Base-by-base conservation (phyloP, 1,140 invertebrate genomes). In the Aphidius ervi region DNA sequence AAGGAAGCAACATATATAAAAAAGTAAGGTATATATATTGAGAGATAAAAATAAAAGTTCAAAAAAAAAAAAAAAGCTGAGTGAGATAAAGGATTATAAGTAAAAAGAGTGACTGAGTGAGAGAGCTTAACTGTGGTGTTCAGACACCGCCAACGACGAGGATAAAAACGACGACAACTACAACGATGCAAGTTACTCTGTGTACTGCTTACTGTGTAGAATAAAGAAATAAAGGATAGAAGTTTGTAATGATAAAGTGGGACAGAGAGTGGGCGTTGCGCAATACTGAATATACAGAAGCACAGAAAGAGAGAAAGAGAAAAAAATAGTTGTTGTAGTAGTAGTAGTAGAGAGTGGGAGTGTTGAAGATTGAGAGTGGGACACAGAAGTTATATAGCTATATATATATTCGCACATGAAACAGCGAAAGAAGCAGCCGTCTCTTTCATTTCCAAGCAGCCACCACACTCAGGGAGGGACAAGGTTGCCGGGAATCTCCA, bases 401-500 rank as follows among this genome's bases (percentile, higher is more conserved):
- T 31, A 31, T 31, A 31, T 31, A 31, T 31, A 31, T 31, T 31
- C 4, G 23, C 23, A 31, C 23, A 31, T 31, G 23, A 31, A 31
- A 31, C 23, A 31, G 23, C 23, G 4, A 31, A 31, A 31, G 23
- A 31, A 31, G 23, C 23, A 31, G 4, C 23, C 23, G 4, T 31
- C 23, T 31, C 23, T 31, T 31, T 31, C 4, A 31, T 31, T 31
- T 31, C 4, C 23, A 31, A 31, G 23, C 23, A 31, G 23, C 23
- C 23, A 31, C 23, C 4, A 4, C 4, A 31, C 23, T 31, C 23
- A 31, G 39, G 59, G 48, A 54, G 48, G 49, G 64, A 56, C 52
- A 23, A 52, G 46, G 59, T 66, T 63, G 68, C 41, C 48, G 64
- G 56, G 65, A 68, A 72, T 70, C 68, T 74, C 71, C 63, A 68